Conservation (phyloP, 92 coral and sea anemone genomes). For the Parazoanthus swiftii region DNA sequence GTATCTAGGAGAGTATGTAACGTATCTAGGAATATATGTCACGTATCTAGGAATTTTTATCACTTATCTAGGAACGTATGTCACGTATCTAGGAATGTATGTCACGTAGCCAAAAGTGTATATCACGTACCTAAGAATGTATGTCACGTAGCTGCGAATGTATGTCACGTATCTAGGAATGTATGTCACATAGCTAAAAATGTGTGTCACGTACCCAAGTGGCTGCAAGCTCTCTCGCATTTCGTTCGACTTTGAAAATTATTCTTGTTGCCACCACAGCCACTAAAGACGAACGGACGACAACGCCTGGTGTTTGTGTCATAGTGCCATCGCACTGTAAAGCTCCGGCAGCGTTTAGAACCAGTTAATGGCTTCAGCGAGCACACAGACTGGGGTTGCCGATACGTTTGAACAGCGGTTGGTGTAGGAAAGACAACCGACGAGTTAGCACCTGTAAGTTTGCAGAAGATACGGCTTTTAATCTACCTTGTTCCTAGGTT, state of each 20-base stretch:
- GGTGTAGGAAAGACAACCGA: background rate
- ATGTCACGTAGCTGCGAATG: too few relatives aligned
- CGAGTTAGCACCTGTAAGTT: constrained; percentile 12
- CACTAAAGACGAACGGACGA: constrained; percentile 83
- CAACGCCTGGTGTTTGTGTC: constrained; percentile 54
- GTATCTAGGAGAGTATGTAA: too few relatives aligned
- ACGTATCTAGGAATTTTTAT: constrained; percentile 53
- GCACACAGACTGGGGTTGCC: background rate
- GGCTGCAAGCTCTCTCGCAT: constrained; percentile 66
- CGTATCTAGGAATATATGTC: background rate
- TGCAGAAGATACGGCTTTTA: background rate
- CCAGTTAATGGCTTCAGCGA: constrained; percentile 45
- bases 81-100: too few relatives aligned
- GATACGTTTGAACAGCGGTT: constrained; percentile 1
- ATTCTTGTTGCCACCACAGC: constrained; percentile 84
- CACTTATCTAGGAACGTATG: too few relatives aligned
- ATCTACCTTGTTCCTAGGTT: too few relatives aligned
- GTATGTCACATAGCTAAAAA: too few relatives aligned
- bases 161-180: too few relatives aligned
- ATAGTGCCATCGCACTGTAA: constrained; percentile 79
- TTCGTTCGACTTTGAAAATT: constrained; percentile 66
- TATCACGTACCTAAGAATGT: too few relatives aligned
- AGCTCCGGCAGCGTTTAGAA: constrained; percentile 68
- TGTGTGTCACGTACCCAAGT: constrained; percentile 58
- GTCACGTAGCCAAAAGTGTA: too few relatives aligned